Conservation (phyloP, 2,888 invertebrate genomes). For the Tipula helvola region DNA sequence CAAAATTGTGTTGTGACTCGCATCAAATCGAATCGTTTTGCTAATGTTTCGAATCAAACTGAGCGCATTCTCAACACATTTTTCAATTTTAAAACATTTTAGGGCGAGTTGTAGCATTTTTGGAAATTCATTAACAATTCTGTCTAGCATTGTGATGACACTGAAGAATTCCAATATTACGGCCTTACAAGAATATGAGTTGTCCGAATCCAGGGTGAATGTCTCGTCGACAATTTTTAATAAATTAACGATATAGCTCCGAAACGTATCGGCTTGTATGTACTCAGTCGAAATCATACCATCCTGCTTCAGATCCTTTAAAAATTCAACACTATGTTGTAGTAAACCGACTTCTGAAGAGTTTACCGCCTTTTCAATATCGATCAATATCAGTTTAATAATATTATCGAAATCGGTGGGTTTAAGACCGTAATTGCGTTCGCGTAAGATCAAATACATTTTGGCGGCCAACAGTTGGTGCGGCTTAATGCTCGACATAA, state of each 20-base stretch:
- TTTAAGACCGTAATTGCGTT: conserved; percentile 26
- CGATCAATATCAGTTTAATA: neutral
- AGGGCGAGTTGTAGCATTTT: neutral
- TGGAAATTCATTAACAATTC: neutral
- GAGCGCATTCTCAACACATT: neutral
- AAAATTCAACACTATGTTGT: conserved; percentile 29
- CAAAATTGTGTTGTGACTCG: neutral
- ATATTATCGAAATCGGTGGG: conserved; percentile 23
- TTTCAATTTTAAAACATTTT: neutral
- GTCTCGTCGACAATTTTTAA: neutral
- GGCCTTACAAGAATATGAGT: neutral
- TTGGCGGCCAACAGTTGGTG: conserved; percentile 31
- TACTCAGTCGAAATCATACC: neutral
- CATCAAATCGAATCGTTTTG: neutral
- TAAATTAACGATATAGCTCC: neutral
- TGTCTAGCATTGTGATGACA: neutral
- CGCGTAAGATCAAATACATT: conserved; percentile 28
- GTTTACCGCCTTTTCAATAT: conserved; percentile 18
- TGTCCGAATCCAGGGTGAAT: neutral
- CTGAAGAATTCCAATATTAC: neutral
- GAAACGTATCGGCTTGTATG: neutral
- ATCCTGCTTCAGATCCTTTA: conserved; percentile 23
- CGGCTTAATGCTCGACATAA: conserved; percentile 27
- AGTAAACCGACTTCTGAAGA: conserved; percentile 15
- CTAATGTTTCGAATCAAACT: neutral